A percentile compares a stretch with the other conserved stretches of the same genome.
Conservation (phyloP, 2,113 vertebrate genomes). For the Halichoerus grypus region DNA sequence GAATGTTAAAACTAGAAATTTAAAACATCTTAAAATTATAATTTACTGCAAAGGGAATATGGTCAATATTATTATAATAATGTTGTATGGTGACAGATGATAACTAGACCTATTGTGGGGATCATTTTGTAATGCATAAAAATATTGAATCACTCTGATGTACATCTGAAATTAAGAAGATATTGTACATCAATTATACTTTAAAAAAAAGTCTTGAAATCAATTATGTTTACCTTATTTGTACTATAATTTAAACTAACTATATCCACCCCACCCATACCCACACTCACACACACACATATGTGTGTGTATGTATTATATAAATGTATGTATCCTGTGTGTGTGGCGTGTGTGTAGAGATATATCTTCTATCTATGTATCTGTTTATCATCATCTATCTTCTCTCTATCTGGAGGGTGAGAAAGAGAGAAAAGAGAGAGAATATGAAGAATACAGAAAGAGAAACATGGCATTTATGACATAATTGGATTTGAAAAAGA, state of each 20-base stretch:
- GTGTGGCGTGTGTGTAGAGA: not conserved
- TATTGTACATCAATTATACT: not conserved
- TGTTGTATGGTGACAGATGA: not conserved
- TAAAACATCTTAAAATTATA: not conserved
- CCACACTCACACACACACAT: not conserved
- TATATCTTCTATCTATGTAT: not conserved
- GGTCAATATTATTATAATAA: not conserved
- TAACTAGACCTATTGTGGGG: not conserved
- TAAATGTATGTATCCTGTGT: not conserved
- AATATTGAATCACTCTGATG: not conserved
- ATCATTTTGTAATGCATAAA: not conserved
- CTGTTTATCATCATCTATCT: not conserved
- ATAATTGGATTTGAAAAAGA: not conserved
- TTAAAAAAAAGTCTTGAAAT: not conserved
- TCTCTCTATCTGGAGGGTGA: not conserved
- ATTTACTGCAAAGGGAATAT: not conserved
- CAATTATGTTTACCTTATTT: not conserved
- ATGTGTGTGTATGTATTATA: not conserved
- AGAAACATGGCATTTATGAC: not conserved
- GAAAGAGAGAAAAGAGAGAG: not conserved
- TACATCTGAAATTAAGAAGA: not conserved
- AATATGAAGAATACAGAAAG: not conserved
- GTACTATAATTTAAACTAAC: not conserved
- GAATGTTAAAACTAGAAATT: not conserved
- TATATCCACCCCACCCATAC: not conserved